These are phyloP conservation scores for Eulemur rubriventer DNA, from an alignment of 2,797 vertebrate genomes.

Conservation along the genomic window DNA sequence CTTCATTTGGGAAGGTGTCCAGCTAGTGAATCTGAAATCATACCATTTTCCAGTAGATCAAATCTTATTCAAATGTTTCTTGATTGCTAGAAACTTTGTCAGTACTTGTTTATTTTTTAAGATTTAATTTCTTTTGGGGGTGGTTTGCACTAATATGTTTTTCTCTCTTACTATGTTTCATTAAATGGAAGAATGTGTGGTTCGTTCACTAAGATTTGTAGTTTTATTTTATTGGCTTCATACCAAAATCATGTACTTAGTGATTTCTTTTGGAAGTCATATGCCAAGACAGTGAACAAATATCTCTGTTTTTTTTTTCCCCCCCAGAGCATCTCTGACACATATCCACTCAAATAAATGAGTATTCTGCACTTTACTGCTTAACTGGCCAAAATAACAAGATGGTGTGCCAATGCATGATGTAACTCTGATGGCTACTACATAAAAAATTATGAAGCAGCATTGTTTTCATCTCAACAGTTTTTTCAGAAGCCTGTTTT, in stretches of 20 bases:
- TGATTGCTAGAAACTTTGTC: background rate
- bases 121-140: background rate
- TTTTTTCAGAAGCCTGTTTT: background rate
- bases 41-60: background rate
- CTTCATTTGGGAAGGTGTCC: background rate
- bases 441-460: background rate
- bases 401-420: background rate
- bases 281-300: constrained; percentile 21
- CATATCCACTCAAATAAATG: constrained; percentile 61
- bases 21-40: background rate
- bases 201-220: background rate
- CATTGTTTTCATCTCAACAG: background rate
- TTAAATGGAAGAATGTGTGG: background rate
- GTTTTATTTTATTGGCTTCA: background rate
- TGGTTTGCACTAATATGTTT: background rate
- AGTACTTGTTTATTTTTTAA: background rate
- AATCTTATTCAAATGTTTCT: background rate
- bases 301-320: background rate
- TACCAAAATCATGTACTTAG: background rate
- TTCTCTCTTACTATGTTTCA: background rate
- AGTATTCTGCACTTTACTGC: background rate
- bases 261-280: background rate
- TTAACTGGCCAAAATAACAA: background rate
- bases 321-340: background rate
- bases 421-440: background rate